phyloP scores from a whole-genome alignment of 2,888 invertebrate genomes.

The Molorchus minor region DNA sequence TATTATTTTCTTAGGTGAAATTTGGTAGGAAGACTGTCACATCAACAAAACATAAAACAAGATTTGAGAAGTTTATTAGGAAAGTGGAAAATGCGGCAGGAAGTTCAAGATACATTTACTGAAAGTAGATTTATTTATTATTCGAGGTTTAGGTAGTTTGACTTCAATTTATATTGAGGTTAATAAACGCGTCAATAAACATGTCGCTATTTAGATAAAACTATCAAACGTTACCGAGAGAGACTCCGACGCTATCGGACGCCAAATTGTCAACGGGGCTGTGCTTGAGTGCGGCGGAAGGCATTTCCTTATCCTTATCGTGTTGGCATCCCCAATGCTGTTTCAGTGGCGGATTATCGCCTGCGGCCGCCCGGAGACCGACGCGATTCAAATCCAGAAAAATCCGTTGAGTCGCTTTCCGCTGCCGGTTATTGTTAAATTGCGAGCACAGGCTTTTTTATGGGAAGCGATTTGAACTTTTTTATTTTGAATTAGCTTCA shows the following conservation, averaged over 20 bases:
- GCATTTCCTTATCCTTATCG: constrained; percentile 14
- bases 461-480: too few relatives aligned
- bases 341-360: constrained; percentile 2
- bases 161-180: too few relatives aligned
- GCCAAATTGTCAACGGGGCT: constrained; percentile 13
- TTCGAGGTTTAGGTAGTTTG: too few relatives aligned
- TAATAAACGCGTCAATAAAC: background rate
- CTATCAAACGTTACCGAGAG: constrained; percentile 5
- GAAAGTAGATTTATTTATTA: too few relatives aligned
- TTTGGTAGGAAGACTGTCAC: too few relatives aligned
- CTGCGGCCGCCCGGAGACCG: background rate
- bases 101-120: too few relatives aligned
- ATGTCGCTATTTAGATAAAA: constrained; percentile 1
- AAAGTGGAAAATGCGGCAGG: too few relatives aligned
- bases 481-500: too few relatives aligned
- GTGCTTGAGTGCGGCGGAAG: constrained; percentile 3
- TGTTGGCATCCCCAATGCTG: background rate
- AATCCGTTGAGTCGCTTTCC: constrained; percentile 4
- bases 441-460: background rate
- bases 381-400: constrained; percentile 5
- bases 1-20: too few relatives aligned
- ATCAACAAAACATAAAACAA: too few relatives aligned
- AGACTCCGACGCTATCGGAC: constrained; percentile 4
- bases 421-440: background rate
- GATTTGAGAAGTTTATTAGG: too few relatives aligned